Evolutionary conservation across 1,140 invertebrate genomes (phyloP), one percentile per base, ranked within the genome.

Genomic region (Bilobella aurantiaca): DNA sequence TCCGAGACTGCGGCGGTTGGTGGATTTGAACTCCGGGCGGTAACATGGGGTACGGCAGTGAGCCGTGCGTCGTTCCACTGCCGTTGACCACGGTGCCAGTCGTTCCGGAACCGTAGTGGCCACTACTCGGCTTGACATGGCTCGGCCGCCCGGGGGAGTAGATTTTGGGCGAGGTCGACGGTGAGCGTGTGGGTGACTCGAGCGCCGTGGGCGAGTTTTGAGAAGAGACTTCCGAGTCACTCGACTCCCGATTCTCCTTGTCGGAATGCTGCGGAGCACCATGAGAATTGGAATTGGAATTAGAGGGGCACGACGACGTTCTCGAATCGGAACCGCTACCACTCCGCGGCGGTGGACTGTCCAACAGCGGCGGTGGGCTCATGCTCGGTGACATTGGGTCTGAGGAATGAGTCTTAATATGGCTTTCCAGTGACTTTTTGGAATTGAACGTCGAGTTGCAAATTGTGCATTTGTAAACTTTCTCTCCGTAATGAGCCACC

Each of bases 391-490:
- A 53, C 12, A 53, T 23, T 53, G 49, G 12, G 49, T 53, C 49
- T 5, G 49, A 53, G 12, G 88, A 62, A 74, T 93, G 90, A n/a
- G 87, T 89, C 74, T 91, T 91, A 31, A 93, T 91, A 75, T 93
- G 91, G 2, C 86, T 80, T 74, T 93, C 90, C 86, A 93, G 89
- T 31, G 86, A 85, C 74, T 93, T 93, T 76, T 92, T 91, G 1
- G 87, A 91, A 63, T 86, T 89, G 74, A 93, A 93, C 0, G 90
- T 92, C 67, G 89, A 86, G 68, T 91, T 87, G 75, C 90, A 94
- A 8, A 93, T 85, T 0, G 89, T 92, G 76, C 90, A 93, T 74
- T 91, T 91, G 79, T 93, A 93, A 32, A 91, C 90, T 74, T 92
- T 91, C 74, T 92, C 88, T 0, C 90, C 90, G 71, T 89, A 91